Evolutionary conservation across 2,113 vertebrate species (phyloP), one percentile per base, ranked within the genome.

Genomic region (Salminus brasiliensis): DNA sequence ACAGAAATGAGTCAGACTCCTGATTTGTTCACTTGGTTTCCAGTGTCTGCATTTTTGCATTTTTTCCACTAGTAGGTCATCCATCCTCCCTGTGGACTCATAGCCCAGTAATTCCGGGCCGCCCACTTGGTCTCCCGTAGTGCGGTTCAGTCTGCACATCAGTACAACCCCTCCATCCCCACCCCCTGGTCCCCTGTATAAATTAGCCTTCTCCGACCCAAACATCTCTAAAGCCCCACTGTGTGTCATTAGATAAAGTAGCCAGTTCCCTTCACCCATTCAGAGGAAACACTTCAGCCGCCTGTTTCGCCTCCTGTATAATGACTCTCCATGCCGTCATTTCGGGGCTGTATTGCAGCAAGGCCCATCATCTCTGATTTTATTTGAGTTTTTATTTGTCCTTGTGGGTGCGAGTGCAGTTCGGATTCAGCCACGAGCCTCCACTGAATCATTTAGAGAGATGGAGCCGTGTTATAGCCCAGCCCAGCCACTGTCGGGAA

Each of bases 401-500:
- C 79, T 59, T 70, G 47, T 68, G 60, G 52, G 75, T 72, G 76
- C 43, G 77, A 59, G 70, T 74, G 67, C 69, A 83, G 43, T 53
- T 65, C 52, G 83, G 69, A 86, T 81, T 86, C 74, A 89, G 83
- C 72, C 80, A 74, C 0, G 25, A 60, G 52, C 49, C 86, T 47
- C 72, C 57, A 79, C 75, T 86, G 85, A 90, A 78, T 85, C 86
- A 85, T 79, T 82, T 79, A 81, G 73, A 53, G 25, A 71, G 69
- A 60, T 77, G 62, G 63, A 80, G 81, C 82, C 76, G 74, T 85
- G 87, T 78, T 47, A 77, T 63, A 85, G 49, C 81, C 34, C 83
- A 84, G 66, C 52, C 79, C 80, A 79, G 85, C 84, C 80, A 78
- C 80, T 70, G 78, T 84, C 83, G 80, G 81, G 86, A 87, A 71